Evolutionary conservation across 2,113 vertebrate species (phyloP).

Genomic region (Trachemys scripta): DNA sequence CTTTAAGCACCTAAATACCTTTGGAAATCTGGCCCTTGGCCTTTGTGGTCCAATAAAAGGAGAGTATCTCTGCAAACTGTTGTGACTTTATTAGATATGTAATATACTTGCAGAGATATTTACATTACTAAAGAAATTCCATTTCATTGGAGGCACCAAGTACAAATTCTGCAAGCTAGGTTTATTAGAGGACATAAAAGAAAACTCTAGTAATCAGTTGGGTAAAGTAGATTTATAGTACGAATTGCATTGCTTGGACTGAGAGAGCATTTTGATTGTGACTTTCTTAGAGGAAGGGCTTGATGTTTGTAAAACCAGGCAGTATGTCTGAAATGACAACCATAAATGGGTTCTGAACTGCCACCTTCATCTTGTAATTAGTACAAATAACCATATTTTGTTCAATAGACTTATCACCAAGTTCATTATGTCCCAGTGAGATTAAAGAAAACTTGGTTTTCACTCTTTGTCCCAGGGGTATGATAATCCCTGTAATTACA

Average conservation of each 20-base stretch:
- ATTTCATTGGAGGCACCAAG: background rate
- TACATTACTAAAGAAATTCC: fast-evolving
- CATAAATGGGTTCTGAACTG: conserved; percentile 58
- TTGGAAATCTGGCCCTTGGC: background rate
- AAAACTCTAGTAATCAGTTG: background rate
- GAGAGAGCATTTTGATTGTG: background rate
- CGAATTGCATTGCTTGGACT: conserved; percentile 34
- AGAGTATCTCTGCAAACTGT: background rate
- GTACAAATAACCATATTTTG: background rate
- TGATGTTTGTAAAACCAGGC: conserved; percentile 43
- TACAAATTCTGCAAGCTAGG: background rate
- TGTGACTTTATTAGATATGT: fast-evolving
- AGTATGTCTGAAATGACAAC: conserved; percentile 47
- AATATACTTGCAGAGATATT: fast-evolving
- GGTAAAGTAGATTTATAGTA: conserved; percentile 21
- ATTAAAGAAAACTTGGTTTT: conserved; percentile 57
- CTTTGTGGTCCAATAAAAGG: fast-evolving
- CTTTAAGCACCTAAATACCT: fast-evolving
- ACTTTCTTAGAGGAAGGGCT: conserved; percentile 54
- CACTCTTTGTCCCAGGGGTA: conserved; percentile 9
- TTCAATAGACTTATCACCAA: background rate
- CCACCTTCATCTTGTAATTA: conserved; percentile 71
- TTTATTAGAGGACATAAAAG: background rate
- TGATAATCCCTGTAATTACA: conserved; percentile 68
- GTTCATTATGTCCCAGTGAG: conserved; percentile 48